A percentile compares a stretch with the other conserved stretches of the same genome.
Evolutionary conservation across 1,140 invertebrate species (phyloP).

Genomic region (Adelges cooleyi): DNA sequence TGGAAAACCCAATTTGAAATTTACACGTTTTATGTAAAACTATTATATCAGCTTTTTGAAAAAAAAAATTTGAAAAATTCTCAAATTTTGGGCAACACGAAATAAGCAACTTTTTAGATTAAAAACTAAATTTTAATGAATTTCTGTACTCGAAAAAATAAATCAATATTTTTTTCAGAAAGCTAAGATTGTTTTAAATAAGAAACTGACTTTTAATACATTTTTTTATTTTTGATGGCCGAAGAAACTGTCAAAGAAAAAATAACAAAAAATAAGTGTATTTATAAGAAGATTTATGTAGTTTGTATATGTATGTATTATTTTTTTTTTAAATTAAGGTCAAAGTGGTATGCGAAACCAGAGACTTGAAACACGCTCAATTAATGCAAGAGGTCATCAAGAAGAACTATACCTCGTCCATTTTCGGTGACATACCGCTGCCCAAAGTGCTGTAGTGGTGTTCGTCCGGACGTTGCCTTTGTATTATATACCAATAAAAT

Average conservation of each 20-base stretch:
- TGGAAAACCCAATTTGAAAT: no score
- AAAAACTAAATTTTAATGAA: no score
- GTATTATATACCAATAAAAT: no score
- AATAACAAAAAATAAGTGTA: neutral
- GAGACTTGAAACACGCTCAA: conserved; percentile 61
- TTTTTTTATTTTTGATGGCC: neutral
- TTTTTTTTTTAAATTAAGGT: conserved; percentile 44
- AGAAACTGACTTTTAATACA: neutral
- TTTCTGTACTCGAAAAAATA: no score
- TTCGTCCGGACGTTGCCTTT: no score
- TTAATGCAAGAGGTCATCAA: conserved; percentile 50
- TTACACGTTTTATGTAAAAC: no score
- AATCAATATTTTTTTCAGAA: no score
- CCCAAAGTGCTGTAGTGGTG: neutral
- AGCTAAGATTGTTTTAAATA: no score
- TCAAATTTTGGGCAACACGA: no score
- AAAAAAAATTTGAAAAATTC: no score
- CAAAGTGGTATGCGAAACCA: conserved; percentile 73
- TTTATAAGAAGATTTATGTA: neutral
- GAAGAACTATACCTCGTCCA: conserved; percentile 43
- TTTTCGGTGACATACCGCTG: conserved; percentile 32
- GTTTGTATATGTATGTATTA: neutral
- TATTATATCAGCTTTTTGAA: no score
- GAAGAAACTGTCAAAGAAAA: neutral
- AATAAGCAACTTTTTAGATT: no score